A percentile compares a stretch with the other conserved stretches of the same genome.
phyloP scores from a whole-genome alignment of 2,113 vertebrate genomes.

The Thamnaconus septentrionalis region DNA sequence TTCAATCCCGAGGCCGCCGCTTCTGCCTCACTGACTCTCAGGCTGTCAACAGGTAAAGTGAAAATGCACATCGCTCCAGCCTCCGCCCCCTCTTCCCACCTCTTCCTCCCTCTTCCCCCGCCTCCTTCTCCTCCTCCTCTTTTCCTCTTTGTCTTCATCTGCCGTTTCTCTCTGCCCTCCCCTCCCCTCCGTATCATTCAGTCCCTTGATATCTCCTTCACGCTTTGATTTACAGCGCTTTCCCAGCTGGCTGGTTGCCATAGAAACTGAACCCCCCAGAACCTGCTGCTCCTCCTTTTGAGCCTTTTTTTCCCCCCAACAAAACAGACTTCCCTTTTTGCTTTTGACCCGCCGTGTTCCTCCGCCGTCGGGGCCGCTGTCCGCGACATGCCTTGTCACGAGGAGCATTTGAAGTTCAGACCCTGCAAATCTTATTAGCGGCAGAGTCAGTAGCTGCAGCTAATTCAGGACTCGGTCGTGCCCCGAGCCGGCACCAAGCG shows the following conservation, averaged over 20 bases:
- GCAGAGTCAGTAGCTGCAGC: slow-evolving; percentile 1
- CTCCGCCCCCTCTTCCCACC: not conserved
- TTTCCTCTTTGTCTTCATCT: slow-evolving; percentile 31
- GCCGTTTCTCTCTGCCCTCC: slow-evolving; percentile 16
- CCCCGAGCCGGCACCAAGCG: not conserved
- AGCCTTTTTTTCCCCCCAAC: slow-evolving; percentile 47
- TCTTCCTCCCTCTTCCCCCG: not conserved
- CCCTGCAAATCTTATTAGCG: slow-evolving; percentile 12
- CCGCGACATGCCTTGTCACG: slow-evolving; percentile 4
- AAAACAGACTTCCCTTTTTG: slow-evolving; percentile 19
- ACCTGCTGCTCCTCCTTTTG: slow-evolving; percentile 36
- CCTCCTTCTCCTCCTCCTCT: slow-evolving; percentile 6
- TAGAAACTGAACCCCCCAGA: slow-evolving; percentile 71
- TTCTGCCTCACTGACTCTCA: slow-evolving; percentile 61
- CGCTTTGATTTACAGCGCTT: slow-evolving; percentile 68
- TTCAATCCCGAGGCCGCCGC: slow-evolving; percentile 11
- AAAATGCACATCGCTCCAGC: not conserved
- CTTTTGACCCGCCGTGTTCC: slow-evolving; percentile 6
- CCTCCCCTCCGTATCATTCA: slow-evolving; percentile 48
- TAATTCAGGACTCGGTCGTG: not conserved
- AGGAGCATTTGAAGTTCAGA: slow-evolving; percentile 3
- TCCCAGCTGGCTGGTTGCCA: slow-evolving; percentile 73
- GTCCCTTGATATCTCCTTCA: slow-evolving; percentile 71
- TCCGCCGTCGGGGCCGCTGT: slow-evolving; percentile 1
- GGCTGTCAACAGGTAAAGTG: slow-evolving; percentile 74